Base-by-base conservation (phyloP, 2,113 vertebrate genomes). In the Hyperopisus bebe region DNA sequence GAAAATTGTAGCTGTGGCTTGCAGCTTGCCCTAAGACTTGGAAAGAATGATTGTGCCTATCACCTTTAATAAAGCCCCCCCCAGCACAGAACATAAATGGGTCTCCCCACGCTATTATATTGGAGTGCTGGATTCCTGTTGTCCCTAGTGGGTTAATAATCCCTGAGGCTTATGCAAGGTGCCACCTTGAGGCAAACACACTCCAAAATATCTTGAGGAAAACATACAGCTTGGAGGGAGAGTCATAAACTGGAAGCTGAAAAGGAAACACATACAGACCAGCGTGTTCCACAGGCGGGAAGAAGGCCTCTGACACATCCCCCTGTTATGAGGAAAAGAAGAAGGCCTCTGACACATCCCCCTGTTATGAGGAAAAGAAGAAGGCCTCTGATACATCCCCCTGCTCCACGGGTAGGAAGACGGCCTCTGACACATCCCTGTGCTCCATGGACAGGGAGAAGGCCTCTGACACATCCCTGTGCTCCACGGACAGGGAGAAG, bases 301-400 rank as follows among this genome's bases (percentile, higher is more conserved):
- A 80, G 74, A 80, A 42, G 35, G n/a, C 0, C 31, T 48, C 47
- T 6, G 47, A 51, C 15, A 15, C 50, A 51, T 51, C 3, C 50
- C 50, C 3, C 0, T 51, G 50, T 3, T 51, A 3, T 1, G 3
- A 0, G 0, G 24, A 2, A 0, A 0, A 0, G 21, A 58, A 58
- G 0, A 1, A 58, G 55, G 2, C 21, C 21, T 58, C 53, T 4
- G 53, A 21, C 17, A 0, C 5, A 55, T 21, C 1, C 1, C 17
- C 19, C 5, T 21, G 53, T 5, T 55, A n/a, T n/a, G n/a, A 55
- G 53, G 5, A 6, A 21, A 9, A 10, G 5, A 6, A 21, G 6
- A 10, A 50, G 11, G 48, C 10, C 10, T 50, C 11, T 13, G 48
- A 13, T 0, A 3, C 11, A 13, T 50, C 11, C 10, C 48, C 11